Percentiles rank a stretch among this genome's conserved stretches.
Conservation (phyloP, 2,797 vertebrate species). For the Pantherophis alleghaniensis region DNA sequence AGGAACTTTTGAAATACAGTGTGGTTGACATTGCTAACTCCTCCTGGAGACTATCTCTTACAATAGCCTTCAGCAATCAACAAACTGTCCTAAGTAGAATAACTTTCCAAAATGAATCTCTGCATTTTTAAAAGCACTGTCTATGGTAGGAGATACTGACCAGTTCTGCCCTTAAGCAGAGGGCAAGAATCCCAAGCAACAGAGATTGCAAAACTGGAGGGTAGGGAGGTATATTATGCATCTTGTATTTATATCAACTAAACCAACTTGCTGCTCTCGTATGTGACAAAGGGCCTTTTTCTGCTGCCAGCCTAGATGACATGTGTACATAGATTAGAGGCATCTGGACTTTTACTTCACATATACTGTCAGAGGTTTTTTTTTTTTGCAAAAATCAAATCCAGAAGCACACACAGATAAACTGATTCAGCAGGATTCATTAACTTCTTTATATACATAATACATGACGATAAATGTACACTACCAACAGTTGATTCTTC, state of each 20-base stretch:
- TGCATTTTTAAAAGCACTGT: not conserved
- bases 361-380: too few relatives aligned
- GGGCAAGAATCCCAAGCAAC: not conserved
- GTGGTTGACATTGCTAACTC: not conserved
- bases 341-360: not conserved
- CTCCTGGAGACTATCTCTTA: not conserved
- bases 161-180: not conserved
- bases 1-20: not conserved
- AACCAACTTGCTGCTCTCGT: not conserved
- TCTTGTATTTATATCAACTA: not conserved
- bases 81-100: not conserved
- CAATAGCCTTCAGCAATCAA: not conserved
- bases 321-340: not conserved
- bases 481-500: too few relatives aligned
- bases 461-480: too few relatives aligned
- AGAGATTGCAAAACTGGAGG: not conserved
- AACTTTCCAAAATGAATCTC: not conserved
- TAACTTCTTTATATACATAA: too few relatives aligned
- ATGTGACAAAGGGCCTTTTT: not conserved
- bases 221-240: not conserved
- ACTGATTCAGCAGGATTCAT: too few relatives aligned
- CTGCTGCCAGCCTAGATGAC: not conserved
- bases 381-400: too few relatives aligned
- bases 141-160: not conserved
- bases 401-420: too few relatives aligned